Conservation (phyloP, 1,140 invertebrate species). For the Drosophila kanapiae region DNA sequence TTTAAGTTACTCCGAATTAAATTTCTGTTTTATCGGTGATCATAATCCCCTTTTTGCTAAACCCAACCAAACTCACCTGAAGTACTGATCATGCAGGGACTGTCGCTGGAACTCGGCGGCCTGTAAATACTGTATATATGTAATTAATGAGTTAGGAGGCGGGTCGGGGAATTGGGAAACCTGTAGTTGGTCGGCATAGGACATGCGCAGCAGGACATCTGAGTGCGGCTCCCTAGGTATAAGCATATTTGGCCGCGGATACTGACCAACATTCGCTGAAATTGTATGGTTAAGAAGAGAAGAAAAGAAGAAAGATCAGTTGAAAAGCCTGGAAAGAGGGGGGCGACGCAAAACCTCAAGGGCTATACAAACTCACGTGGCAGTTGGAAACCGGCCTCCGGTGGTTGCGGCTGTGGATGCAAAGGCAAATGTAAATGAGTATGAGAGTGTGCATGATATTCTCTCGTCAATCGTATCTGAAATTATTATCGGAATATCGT, state of each 20-base stretch:
- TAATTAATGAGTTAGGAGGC: constrained; percentile 83
- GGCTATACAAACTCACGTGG: constrained; percentile 86
- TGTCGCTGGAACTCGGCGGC: constrained; percentile 85
- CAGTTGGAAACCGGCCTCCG: constrained; percentile 87
- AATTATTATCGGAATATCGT: constrained; percentile 84
- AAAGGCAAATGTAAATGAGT: constrained; percentile 96
- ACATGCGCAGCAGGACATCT: constrained; percentile 85
- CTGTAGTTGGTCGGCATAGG: constrained; percentile 85
- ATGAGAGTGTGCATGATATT: constrained; percentile 89
- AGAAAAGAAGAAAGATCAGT: constrained; percentile 11
- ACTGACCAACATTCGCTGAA: constrained; percentile 85
- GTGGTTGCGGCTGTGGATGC: constrained; percentile 91
- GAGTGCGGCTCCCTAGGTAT: constrained; percentile 85
- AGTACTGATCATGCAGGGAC: constrained; percentile 85
- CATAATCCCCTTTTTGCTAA: neutral
- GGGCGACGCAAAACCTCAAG: constrained; percentile 19
- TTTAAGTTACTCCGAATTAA: neutral
- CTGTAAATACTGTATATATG: constrained; percentile 85
- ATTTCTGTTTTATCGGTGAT: neutral
- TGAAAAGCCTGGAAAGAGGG: neutral
- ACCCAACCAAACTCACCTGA: constrained; percentile 71
- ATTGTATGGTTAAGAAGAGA: neutral
- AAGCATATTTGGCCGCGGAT: constrained; percentile 85
- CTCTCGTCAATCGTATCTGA: constrained; percentile 86
- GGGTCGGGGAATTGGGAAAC: constrained; percentile 74